Evolutionary conservation across 1,140 invertebrate species (phyloP), one percentile per base, ranked within the genome.

Genomic region (Bilobella aurantiaca): DNA sequence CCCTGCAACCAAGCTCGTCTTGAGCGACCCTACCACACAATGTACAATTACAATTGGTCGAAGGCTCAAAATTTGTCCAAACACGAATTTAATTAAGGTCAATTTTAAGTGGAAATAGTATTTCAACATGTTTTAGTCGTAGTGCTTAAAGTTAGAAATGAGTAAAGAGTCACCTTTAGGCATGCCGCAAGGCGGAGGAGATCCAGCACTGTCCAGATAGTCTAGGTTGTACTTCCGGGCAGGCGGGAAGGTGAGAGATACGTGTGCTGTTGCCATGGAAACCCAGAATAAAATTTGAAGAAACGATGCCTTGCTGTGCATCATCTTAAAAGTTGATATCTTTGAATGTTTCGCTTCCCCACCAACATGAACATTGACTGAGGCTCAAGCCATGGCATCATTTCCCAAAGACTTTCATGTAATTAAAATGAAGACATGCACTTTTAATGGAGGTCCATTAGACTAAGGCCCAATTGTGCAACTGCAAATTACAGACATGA

Each of bases 81-180:
- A 14, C 25, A 53, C 21, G 12, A 3, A 28, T 58, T 25, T 5
- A 58, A 58, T 16, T 16, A 53, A 14, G 8, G 12, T 12, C 8
- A 42, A 42, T 12, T 12, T 42, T 42, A 8, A 42, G 37, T 12
- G n/a, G n/a, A 42, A 42, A 56, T 56, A 16, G 12, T 56, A 16
- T 12, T 25, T 56, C 49, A 56, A 56, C 25, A 56, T 16, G 25
- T 56, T 56, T 56, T 56, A n/a, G 5, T 8, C 14, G 25, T 23
- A 12, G 49, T 56, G 5, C 83, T n/a, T n/a, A n/a, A n/a, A n/a
- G n/a, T n/a, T n/a, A n/a, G n/a, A n/a, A n/a, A n/a, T n/a, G n/a
- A n/a, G n/a, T n/a, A n/a, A n/a, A n/a, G n/a, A n/a, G n/a, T n/a
- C 79, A 93, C 92, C 92, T 87, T 87, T 91, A 8, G 93, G 92